These are phyloP conservation scores for Rotaria socialis DNA, from an alignment of 2,888 invertebrate species.

Conservation along the genomic window DNA sequence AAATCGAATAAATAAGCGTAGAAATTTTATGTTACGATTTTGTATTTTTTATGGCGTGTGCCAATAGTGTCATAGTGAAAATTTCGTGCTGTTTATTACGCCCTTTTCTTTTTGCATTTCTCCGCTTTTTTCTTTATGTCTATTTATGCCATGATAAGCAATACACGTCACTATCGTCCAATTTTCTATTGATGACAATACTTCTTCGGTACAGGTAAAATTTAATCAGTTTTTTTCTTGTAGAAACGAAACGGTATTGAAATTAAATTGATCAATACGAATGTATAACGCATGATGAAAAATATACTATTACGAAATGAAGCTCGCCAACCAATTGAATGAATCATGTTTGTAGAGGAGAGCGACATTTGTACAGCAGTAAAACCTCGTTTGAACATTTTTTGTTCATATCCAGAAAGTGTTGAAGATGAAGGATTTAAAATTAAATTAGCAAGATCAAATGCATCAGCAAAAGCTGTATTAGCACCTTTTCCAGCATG, in stretches of 20 bases:
- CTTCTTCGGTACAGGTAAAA: not conserved
- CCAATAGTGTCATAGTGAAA: not conserved
- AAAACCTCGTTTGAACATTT: constrained; percentile 33
- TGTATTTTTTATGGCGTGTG: not conserved
- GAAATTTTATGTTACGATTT: not conserved
- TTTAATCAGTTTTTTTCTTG: not conserved
- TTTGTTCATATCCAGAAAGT: not conserved
- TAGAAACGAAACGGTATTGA: not conserved
- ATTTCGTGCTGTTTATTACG: not conserved
- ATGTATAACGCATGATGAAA: not conserved
- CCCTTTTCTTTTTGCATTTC: not conserved
- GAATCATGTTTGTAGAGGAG: not conserved
- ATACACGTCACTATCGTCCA: not conserved
- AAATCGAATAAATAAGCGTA: not conserved
- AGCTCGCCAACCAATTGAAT: not conserved
- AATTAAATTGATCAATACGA: not conserved
- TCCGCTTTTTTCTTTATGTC: not conserved
- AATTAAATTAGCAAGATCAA: not conserved
- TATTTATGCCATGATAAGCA: not conserved
- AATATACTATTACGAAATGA: not conserved
- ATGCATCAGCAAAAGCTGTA: constrained; percentile 19
- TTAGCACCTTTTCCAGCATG: constrained; percentile 31
- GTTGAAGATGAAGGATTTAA: not conserved
- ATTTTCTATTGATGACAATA: not conserved
- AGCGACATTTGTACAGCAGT: not conserved